Percentiles rank a stretch among this genome's conserved stretches.
Conservation (phyloP, 2,888 invertebrate genomes). For the Drosophila mettleri region DNA sequence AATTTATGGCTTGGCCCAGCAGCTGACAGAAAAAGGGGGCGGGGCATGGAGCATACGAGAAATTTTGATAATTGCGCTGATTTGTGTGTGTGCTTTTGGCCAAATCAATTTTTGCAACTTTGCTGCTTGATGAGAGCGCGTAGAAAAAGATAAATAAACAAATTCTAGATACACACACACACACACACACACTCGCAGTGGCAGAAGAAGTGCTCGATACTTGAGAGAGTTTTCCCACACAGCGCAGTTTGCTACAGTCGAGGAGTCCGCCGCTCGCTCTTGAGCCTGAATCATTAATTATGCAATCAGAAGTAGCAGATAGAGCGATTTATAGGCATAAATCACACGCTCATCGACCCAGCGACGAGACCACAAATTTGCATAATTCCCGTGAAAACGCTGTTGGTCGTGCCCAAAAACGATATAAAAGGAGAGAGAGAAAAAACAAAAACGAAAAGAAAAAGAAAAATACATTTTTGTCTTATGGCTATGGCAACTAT, state of each 20-base stretch:
- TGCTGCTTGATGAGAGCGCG: constrained; percentile 54
- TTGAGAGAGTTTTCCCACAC: constrained; percentile 68
- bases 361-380: constrained; percentile 70
- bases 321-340: constrained; percentile 77
- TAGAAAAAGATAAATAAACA: constrained; percentile 64
- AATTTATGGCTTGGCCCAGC: constrained; percentile 66
- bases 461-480: background rate
- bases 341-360: constrained; percentile 68
- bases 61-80: constrained; percentile 72
- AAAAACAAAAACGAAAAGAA: background rate
- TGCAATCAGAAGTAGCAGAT: constrained; percentile 79
- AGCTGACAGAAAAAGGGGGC: constrained; percentile 1
- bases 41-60: constrained; percentile 1
- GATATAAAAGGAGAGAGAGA: constrained; percentile 3
- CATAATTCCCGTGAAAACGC: constrained; percentile 75
- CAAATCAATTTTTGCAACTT: constrained; percentile 75
- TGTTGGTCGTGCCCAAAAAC: constrained; percentile 53
- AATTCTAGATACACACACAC: constrained; percentile 23
- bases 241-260: constrained; percentile 46
- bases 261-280: constrained; percentile 31
- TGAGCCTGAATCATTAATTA: constrained; percentile 68
- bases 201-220: constrained; percentile 18
- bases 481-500: constrained; percentile 20
- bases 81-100: constrained; percentile 49
- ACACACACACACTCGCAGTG: background rate